phyloP scores from a whole-genome alignment of 92 coral and sea anemone species.

The Parazoanthus darwini region DNA sequence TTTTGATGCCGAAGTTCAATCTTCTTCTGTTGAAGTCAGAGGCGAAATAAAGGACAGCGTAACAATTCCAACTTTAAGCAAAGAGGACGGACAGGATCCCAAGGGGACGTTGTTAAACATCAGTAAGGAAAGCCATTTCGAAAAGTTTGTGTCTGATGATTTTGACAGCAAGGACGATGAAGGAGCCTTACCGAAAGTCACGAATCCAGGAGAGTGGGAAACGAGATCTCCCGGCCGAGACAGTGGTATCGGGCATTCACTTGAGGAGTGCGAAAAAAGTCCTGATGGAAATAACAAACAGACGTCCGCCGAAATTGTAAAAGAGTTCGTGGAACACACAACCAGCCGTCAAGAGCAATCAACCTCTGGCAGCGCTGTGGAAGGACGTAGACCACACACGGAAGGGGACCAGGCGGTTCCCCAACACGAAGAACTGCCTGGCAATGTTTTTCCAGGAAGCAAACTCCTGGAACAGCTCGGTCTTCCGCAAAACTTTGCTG shows the following conservation, averaged over 20 bases:
- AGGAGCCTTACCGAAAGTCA: neutral
- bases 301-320: neutral
- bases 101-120: slow-evolving; percentile 26
- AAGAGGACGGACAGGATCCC: neutral
- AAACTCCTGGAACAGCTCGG: slow-evolving; percentile 64
- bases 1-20: slow-evolving; percentile 33
- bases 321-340: neutral
- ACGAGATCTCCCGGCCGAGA: slow-evolving; percentile 58
- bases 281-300: slow-evolving; percentile 26
- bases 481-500: slow-evolving; percentile 78
- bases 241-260: slow-evolving; percentile 82
- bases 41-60: neutral
- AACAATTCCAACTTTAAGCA: neutral
- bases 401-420: slow-evolving; percentile 9
- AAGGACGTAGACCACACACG: slow-evolving; percentile 21
- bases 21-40: neutral
- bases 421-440: slow-evolving; percentile 27
- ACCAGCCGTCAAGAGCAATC: neutral
- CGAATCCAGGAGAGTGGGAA: neutral
- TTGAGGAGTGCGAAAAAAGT: slow-evolving; percentile 72
- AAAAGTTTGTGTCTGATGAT: slow-evolving; percentile 48
- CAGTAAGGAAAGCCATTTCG: slow-evolving; percentile 15
- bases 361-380: neutral
- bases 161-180: slow-evolving; percentile 34
- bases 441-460: slow-evolving; percentile 57